Evolutionary conservation across 2,113 vertebrate species (phyloP).

Genomic region (Pitta sordida): DNA sequence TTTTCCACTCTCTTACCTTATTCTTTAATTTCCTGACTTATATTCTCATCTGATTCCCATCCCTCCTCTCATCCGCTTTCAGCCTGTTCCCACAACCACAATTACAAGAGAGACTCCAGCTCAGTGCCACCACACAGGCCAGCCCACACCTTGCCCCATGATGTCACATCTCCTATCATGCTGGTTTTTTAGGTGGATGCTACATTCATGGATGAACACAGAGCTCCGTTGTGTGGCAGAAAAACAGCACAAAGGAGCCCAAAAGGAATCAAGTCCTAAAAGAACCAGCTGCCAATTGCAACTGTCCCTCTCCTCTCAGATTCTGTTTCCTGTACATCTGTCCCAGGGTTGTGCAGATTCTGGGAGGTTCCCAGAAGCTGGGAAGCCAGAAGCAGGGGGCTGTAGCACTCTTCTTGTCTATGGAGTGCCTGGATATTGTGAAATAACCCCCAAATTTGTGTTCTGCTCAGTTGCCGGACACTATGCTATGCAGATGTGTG

Average conservation of each 20-base stretch:
- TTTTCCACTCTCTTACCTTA: accelerated
- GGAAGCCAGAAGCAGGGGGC: neutral
- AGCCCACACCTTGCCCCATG: accelerated
- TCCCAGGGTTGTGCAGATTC: neutral
- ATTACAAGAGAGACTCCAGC: neutral
- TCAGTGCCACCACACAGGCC: accelerated
- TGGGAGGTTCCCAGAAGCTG: neutral
- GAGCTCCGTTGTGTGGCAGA: neutral
- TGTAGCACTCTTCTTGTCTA: neutral
- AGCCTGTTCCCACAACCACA: neutral
- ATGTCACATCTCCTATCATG: neutral
- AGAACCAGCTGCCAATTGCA: accelerated
- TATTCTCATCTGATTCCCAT: neutral
- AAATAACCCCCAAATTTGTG: neutral
- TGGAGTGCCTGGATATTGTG: neutral
- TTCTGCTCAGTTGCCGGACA: neutral
- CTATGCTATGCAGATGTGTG: accelerated
- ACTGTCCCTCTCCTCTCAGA: neutral
- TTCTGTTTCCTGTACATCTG: neutral
- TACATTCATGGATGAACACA: neutral
- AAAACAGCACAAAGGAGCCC: neutral
- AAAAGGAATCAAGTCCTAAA: neutral
- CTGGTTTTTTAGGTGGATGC: neutral
- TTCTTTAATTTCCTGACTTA: neutral
- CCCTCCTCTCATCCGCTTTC: neutral